Conservation (phyloP, 1,140 invertebrate genomes). For the Acromyrmex charruanus region DNA sequence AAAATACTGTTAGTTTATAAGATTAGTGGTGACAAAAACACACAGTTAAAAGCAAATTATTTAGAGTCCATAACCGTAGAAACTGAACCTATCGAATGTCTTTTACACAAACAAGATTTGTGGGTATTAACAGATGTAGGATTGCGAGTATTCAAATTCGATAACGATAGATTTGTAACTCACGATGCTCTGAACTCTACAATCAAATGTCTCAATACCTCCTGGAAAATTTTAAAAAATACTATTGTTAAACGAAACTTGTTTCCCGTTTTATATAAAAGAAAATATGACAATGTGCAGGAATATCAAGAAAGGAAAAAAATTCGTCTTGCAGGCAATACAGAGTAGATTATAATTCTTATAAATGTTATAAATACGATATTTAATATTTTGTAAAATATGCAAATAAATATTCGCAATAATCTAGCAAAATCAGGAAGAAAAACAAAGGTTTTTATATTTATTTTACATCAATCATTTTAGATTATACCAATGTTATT, state of each 20-base stretch:
- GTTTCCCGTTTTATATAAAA: slow-evolving; percentile 90
- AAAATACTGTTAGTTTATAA: slow-evolving; percentile 86
- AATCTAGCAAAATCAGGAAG: neutral
- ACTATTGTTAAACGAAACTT: slow-evolving; percentile 71
- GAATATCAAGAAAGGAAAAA: slow-evolving; percentile 93
- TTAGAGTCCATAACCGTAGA: slow-evolving; percentile 77
- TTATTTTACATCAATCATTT: neutral
- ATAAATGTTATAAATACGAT: neutral
- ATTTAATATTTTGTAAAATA: neutral
- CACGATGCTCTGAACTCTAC: slow-evolving; percentile 69
- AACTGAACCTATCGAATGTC: slow-evolving; percentile 85
- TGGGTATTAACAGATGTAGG: slow-evolving; percentile 83
- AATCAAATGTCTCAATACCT: slow-evolving; percentile 82
- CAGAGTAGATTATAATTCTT: slow-evolving; percentile 48
- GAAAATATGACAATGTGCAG: slow-evolving; percentile 92
- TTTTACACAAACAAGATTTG: slow-evolving; percentile 77
- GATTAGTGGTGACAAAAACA: slow-evolving; percentile 73
- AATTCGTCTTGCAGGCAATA: slow-evolving; percentile 84
- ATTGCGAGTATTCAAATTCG: slow-evolving; percentile 81
- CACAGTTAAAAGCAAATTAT: slow-evolving; percentile 78
- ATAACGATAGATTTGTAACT: slow-evolving; percentile 74
- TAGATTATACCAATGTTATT: neutral
- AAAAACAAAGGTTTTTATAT: neutral
- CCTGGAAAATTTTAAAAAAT: slow-evolving; percentile 80
- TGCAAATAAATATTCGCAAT: slow-evolving; percentile 3